These are phyloP conservation scores for Heptranchias perlo DNA, from an alignment of 2,113 vertebrate genomes.

Conservation along the genomic window DNA sequence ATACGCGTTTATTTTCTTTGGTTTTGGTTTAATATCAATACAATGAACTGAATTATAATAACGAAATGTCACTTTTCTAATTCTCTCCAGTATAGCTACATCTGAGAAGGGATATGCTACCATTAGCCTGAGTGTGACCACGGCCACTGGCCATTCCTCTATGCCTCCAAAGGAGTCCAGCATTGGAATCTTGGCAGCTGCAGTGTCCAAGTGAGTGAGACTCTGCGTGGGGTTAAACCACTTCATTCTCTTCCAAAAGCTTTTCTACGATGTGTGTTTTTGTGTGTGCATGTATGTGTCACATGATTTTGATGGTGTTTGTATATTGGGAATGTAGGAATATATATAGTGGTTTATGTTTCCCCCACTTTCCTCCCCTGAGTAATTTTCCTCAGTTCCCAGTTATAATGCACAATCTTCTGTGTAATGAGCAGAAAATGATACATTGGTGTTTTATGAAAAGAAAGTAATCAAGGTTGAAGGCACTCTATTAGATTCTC, in stretches of 20 bases:
- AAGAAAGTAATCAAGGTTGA: not conserved
- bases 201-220: slow-evolving; percentile 69
- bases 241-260: not conserved
- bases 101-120: slow-evolving; percentile 77
- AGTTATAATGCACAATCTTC: not conserved
- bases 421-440: not conserved
- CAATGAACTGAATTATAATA: not conserved
- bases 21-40: not conserved
- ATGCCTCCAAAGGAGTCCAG: slow-evolving; percentile 75
- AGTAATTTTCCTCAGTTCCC: not conserved
- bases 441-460: not conserved
- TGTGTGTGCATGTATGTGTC: not conserved
- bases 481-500: not conserved
- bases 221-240: not conserved
- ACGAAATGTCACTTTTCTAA: not conserved
- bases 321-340: not conserved
- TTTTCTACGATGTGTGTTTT: not conserved
- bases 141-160: slow-evolving; percentile 75
- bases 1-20: too few relatives aligned
- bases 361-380: too few relatives aligned
- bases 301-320: not conserved
- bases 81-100: slow-evolving; percentile 61
- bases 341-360: not conserved
- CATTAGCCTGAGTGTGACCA: slow-evolving; percentile 72
- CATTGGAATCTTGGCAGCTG: slow-evolving; percentile 85